These are phyloP conservation scores for Condylura cristata DNA, from an alignment of 2,113 vertebrate genomes.

Conservation along the genomic window DNA sequence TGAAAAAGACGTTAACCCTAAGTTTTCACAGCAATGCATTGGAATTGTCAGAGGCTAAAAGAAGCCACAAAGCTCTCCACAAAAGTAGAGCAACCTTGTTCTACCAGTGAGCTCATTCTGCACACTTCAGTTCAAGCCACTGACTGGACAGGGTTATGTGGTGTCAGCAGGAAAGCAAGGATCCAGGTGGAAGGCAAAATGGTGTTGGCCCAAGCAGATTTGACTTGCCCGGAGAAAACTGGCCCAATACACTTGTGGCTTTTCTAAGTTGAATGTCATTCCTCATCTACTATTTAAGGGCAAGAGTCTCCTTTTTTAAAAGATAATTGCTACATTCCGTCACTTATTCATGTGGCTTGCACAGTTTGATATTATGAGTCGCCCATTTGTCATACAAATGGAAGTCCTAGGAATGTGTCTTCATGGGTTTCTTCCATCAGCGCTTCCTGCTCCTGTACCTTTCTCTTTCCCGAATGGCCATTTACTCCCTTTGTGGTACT, in stretches of 20 bases:
- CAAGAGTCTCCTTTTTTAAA: background rate
- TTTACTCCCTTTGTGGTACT: slow-evolving; percentile 3
- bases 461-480: background rate
- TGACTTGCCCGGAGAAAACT: background rate
- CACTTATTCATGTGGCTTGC: slow-evolving; percentile 54
- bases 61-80: background rate
- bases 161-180: background rate
- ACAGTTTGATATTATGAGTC: slow-evolving; percentile 24
- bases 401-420: background rate
- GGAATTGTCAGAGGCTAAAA: slow-evolving; percentile 47
- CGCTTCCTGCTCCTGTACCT: slow-evolving; percentile 20
- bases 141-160: background rate
- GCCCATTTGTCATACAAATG: slow-evolving; percentile 44
- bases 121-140: background rate
- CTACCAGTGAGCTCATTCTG: background rate
- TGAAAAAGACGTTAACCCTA: slow-evolving; percentile 73
- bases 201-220: background rate
- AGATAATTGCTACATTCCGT: slow-evolving; percentile 19
- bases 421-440: background rate
- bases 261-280: background rate
- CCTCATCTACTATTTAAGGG: background rate
- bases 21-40: slow-evolving; percentile 49
- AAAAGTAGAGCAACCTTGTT: slow-evolving; percentile 52
- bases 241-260: background rate
- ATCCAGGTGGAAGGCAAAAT: background rate